phyloP scores from a whole-genome alignment of 2,113 vertebrate genomes.

The Leucopsar rothschildi region DNA sequence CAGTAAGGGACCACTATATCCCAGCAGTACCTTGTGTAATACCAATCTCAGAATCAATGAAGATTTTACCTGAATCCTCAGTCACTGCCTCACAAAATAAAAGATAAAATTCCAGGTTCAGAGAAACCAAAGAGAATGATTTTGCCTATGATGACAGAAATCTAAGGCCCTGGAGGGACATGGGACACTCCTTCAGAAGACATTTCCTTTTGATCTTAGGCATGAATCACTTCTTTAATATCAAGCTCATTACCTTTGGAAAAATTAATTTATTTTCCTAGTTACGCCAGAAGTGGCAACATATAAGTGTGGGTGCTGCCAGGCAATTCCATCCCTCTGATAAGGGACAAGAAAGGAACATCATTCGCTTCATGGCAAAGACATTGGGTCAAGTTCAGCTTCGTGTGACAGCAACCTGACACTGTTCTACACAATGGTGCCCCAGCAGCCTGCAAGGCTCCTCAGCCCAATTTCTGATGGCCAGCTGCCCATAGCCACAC shows the following conservation, averaged over 20 bases:
- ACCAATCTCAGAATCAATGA: neutral
- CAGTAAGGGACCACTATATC: slow-evolving; percentile 44
- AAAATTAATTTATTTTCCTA: slow-evolving; percentile 21
- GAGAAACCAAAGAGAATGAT: neutral
- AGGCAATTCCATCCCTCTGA: neutral
- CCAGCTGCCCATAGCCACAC: neutral
- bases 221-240: neutral
- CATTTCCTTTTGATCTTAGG: neutral
- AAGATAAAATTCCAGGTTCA: neutral
- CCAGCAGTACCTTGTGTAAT: slow-evolving; percentile 23
- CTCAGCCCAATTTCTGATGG: neutral
- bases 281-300: neutral
- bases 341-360: neutral
- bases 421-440: neutral
- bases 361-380: neutral
- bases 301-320: neutral
- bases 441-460: neutral
- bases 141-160: neutral
- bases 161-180: neutral
- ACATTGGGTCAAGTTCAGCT: neutral
- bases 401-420: neutral
- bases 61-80: neutral
- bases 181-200: neutral
- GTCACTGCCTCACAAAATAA: neutral
- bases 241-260: neutral